These are phyloP conservation scores for Caenorhabditis sinica DNA, from an alignment of 2,888 invertebrate genomes.

Conservation along the genomic window DNA sequence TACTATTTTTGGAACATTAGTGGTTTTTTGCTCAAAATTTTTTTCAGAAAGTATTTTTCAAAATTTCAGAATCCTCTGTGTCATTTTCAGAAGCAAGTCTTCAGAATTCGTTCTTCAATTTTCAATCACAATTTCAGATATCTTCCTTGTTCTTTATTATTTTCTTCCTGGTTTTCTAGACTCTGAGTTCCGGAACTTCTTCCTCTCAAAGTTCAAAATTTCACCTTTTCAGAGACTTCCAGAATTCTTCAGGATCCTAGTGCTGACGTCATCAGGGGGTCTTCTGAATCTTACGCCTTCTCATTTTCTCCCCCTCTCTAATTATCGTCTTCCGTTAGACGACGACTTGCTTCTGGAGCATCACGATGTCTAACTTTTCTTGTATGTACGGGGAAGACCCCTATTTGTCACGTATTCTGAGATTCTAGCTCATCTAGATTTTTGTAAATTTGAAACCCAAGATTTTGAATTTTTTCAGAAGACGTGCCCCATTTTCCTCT, in stretches of 20 bases:
- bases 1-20: too few species aligned
- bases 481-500: neutral
- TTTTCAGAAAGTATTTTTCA: too few species aligned
- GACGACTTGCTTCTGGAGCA: neutral
- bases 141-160: neutral
- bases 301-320: neutral
- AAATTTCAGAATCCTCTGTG: too few species aligned
- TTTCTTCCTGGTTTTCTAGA: neutral
- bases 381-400: neutral
- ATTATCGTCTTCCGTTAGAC: slow-evolving; percentile 32
- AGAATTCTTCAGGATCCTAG: neutral
- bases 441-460: too few species aligned
- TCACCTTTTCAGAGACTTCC: neutral
- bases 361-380: neutral
- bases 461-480: slow-evolving; percentile 1
- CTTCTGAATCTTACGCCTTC: slow-evolving; percentile 5
- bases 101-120: neutral
- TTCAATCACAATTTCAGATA: neutral
- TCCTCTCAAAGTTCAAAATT: neutral
- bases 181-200: neutral
- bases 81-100: too few species aligned
- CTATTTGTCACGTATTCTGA: neutral
- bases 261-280: neutral
- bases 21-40: too few species aligned
- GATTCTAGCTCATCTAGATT: too few species aligned